Base-by-base conservation (phyloP, 1,140 invertebrate genomes). In the Atopsyche davidsoni region DNA sequence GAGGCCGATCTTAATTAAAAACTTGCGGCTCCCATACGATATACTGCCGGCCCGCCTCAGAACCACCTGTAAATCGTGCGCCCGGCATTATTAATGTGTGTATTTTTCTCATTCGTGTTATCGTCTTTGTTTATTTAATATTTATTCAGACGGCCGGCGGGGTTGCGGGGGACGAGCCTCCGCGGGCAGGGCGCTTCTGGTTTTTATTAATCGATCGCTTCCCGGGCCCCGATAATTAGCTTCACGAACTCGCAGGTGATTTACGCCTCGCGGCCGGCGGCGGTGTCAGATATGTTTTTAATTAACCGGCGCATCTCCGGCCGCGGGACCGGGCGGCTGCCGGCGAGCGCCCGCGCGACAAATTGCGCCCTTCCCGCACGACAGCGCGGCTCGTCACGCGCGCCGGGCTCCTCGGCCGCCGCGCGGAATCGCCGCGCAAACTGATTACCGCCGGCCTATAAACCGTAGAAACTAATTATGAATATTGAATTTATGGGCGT, bases 391-490 rank as follows among this genome's bases (percentile, higher is more conserved):
- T 50, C 48, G 38, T 50, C 25, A 14, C 22, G 14, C 25, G 14
- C 17, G 32, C 24, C 38, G 11, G 39, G 21, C 35, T 19, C 34
- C 51, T 11, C 10, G 31, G 6, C 34, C 14, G 17, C 17, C 11
- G 31, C 31, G 42, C 25, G 44, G 44, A 48, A 56, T 52, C 51
- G 51, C 54, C 46, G 52, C 49, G 52, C 54, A 56, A 56, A 56
- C 54, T 56, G 52, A 56, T 56, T 56, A 56, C 49, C 28, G 43
- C 38, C 35, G 48, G 45, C 41, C 54, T 56, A 34, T 56, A 56
- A 56, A 56, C 50, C 31, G 50, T 57, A 57, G 50, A 53, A 57
- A 57, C 55, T 57, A 57, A 57, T 57, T 57, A 57, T 57, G 55
- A 57, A 57, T 57, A 57, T 57, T 57, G 50, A 57, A 57, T 57